phyloP scores from a whole-genome alignment of 35 echinoderm and acorn worm genomes.

The Apostichopus californicus region DNA sequence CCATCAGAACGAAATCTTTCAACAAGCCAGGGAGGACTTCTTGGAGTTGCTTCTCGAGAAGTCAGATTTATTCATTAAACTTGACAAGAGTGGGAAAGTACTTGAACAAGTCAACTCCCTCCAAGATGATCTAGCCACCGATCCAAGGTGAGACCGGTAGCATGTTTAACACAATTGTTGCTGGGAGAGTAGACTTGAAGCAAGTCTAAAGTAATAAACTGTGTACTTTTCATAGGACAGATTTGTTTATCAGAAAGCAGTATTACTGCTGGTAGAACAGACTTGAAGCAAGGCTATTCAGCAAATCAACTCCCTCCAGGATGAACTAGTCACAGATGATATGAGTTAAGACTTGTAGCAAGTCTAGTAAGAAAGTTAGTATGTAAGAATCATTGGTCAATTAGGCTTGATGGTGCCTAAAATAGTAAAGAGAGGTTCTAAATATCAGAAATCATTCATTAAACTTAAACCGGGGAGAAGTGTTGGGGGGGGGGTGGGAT shows the following conservation, averaged over 20 bases:
- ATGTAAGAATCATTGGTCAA: too few species aligned
- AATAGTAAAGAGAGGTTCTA: too few species aligned
- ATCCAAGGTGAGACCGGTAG: neutral
- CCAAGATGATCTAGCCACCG: conserved; percentile 26
- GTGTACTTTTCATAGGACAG: conserved; percentile 39
- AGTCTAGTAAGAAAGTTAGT: neutral
- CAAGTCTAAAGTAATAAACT: neutral
- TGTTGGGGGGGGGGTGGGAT: too few species aligned
- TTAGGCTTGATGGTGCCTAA: too few species aligned
- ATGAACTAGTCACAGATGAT: conserved; percentile 16
- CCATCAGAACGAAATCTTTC: conserved; percentile 76
- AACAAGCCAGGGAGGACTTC: conserved; percentile 59
- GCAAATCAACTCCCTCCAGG: conserved; percentile 20
- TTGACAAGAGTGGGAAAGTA: conserved; percentile 63
- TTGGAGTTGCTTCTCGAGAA: conserved; percentile 73
- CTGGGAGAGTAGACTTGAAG: neutral
- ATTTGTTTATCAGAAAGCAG: conserved; percentile 40
- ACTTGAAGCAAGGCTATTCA: conserved; percentile 11
- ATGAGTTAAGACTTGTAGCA: neutral
- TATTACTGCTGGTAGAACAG: neutral
- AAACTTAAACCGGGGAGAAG: too few species aligned
- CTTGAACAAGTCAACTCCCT: conserved; percentile 37
- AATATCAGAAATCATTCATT: too few species aligned
- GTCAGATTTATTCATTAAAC: conserved; percentile 58
- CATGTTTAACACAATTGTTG: neutral